Evolutionary conservation across 2,113 vertebrate species (phyloP), one percentile per base, ranked within the genome.

Genomic region (Chlamydotis undulata): DNA sequence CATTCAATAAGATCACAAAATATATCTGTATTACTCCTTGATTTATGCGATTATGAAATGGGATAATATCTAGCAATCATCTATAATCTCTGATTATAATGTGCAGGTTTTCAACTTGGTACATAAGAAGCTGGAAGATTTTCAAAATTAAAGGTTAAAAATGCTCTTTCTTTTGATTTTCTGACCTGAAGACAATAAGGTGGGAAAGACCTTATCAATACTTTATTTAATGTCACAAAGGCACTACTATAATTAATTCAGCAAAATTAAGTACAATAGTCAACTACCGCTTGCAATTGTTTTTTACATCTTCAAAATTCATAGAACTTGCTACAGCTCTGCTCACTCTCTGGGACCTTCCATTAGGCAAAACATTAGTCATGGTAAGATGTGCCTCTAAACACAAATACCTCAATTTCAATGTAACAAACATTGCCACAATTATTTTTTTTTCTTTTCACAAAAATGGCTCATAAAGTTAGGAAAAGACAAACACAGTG

Each of bases 241-340:
- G 52, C 31, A 89, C 41, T 57, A n/a, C 5, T 28, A 43, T 9
- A 74, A 78, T 76, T 61, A 90, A 91, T 89, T 61, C 45, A 71
- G 63, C 7, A 92, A 83, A 74, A 64, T 76, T 60, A 79, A 47
- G 33, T 64, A 55, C 6, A 26, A n/a, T 82, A 69, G 19, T 41
- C 19, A 69, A 64, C 28, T 86, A 83, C 25, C 73, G 37, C 33
- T 43, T 83, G 50, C 11, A 50, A 55, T 49, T 50, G 12, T 50
- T 69, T 83, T 91, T 75, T 57, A 49, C 5, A 63, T 70, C 17
- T 74, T 92, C 80, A 87, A 80, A 92, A 96, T 83, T 91, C 74
- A 88, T 21, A 82, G 25, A 63, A 16, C 5, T 57, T 84, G 29
- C 31, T 90, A 47, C 29, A 90, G 24, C 45, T 90, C 53, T 64